phyloP scores from a whole-genome alignment of 2,888 invertebrate species.

The Artemia sinica region DNA sequence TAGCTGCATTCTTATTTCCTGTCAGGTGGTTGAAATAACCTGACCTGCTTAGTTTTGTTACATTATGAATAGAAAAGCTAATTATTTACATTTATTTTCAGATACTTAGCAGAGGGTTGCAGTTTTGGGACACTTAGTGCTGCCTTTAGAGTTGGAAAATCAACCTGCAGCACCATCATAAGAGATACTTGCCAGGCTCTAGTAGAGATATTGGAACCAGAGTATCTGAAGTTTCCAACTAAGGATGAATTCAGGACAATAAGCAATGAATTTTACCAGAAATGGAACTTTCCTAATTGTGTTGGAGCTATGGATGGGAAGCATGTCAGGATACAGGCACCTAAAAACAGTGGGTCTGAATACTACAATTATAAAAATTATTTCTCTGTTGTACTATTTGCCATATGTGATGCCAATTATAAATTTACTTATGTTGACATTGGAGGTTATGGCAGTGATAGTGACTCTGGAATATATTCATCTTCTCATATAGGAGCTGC shows the following conservation, averaged over 20 bases:
- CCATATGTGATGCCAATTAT: too few species aligned
- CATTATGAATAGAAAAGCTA: not conserved
- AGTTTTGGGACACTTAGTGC: conserved; percentile 10
- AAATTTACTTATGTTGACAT: too few species aligned
- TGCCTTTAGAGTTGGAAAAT: not conserved
- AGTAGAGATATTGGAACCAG: not conserved
- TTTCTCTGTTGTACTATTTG: too few species aligned
- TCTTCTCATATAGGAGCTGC: too few species aligned
- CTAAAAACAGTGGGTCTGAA: too few species aligned
- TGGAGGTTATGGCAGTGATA: too few species aligned
- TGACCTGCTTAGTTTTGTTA: not conserved
- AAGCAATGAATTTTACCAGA: not conserved
- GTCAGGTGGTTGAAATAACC: not conserved
- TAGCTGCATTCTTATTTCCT: not conserved
- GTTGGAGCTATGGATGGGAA: not conserved
- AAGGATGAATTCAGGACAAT: not conserved
- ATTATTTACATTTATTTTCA: not conserved
- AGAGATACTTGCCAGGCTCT: not conserved
- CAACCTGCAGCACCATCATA: not conserved
- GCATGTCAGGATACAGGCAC: not conserved
- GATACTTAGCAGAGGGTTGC: conserved; percentile 2
- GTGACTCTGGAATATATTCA: too few species aligned
- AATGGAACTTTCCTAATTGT: not conserved
- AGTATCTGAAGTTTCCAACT: not conserved
- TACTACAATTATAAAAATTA: too few species aligned